Percentiles rank a stretch among this genome's conserved stretches.
Conservation (phyloP, 2,113 vertebrate genomes). For the Notarius lentiginosus region DNA sequence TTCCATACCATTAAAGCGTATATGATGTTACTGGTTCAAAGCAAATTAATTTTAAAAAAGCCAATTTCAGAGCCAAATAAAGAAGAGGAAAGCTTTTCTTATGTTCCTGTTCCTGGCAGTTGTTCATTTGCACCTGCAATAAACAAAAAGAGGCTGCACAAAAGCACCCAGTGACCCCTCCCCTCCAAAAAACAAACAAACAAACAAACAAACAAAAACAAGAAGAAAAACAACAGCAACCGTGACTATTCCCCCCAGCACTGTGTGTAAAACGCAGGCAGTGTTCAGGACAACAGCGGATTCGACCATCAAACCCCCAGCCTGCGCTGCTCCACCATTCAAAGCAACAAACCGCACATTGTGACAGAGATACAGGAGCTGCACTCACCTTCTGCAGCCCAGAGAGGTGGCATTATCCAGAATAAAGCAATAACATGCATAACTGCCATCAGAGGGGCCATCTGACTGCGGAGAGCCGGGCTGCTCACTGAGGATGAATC, state of each 20-base stretch:
- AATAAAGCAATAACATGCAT: slow-evolving; percentile 67
- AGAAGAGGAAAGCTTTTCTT: neutral
- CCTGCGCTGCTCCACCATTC: slow-evolving; percentile 26
- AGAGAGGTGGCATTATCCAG: slow-evolving; percentile 66
- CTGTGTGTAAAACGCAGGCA: neutral
- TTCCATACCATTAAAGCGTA: neutral
- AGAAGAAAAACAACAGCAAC: neutral
- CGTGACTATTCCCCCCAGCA: too few relatives aligned
- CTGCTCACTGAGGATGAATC: slow-evolving; percentile 60
- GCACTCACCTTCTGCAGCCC: slow-evolving; percentile 73
- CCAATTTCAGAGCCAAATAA: neutral
- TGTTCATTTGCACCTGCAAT: slow-evolving; percentile 18
- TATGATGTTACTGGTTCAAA: neutral
- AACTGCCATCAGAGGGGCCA: slow-evolving; percentile 47
- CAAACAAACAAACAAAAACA: neutral
- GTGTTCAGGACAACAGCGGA: neutral
- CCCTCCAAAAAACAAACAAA: neutral
- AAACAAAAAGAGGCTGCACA: slow-evolving; percentile 1
- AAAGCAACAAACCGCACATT: slow-evolving; percentile 12
- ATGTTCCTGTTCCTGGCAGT: neutral
- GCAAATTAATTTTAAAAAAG: neutral
- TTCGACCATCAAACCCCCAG: neutral
- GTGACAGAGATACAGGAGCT: slow-evolving; percentile 13
- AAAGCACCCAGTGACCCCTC: neutral
- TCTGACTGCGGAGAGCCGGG: slow-evolving; percentile 50